Evolutionary conservation across 1,140 invertebrate genomes (phyloP).

Genomic region (Leucophenga varia): DNA sequence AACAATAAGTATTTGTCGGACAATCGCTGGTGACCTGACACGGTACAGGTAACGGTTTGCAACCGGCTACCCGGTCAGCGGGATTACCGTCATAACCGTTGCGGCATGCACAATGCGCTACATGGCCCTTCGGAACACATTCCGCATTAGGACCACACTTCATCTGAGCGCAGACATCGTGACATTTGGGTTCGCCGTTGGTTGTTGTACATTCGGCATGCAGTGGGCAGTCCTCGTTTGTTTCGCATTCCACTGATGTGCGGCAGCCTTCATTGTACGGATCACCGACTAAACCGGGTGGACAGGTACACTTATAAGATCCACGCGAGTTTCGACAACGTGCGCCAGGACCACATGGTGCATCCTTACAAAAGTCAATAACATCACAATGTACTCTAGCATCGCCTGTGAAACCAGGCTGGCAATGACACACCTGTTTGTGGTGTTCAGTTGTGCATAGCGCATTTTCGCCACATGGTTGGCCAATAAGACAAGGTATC

Average conservation of each 20-base stretch:
- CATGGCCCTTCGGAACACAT: conserved; percentile 72
- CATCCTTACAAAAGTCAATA: conserved; percentile 76
- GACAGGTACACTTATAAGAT: conserved; percentile 78
- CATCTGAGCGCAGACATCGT: conserved; percentile 74
- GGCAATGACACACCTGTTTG: conserved; percentile 75
- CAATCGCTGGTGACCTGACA: conserved; percentile 75
- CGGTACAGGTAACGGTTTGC: conserved; percentile 71
- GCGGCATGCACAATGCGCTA: conserved; percentile 74
- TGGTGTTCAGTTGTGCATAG: conserved; percentile 80
- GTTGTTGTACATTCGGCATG: conserved; percentile 72
- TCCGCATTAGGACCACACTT: conserved; percentile 82
- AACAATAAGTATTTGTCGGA: conserved; percentile 76
- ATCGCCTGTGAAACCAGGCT: conserved; percentile 82
- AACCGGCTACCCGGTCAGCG: conserved; percentile 69
- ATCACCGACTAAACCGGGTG: conserved; percentile 76
- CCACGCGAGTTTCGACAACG: conserved; percentile 80
- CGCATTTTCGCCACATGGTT: conserved; percentile 81
- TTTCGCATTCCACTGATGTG: conserved; percentile 73
- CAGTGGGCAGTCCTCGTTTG: conserved; percentile 74
- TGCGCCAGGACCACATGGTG: conserved; percentile 80
- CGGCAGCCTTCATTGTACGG: conserved; percentile 78
- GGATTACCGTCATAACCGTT: conserved; percentile 76
- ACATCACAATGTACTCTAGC: conserved; percentile 68
- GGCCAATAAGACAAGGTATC: conserved; percentile 77
- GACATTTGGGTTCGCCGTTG: conserved; percentile 73